A percentile compares a stretch with the other conserved stretches of the same genome.
These are phyloP conservation scores for Mesoligia furuncula DNA, from an alignment of 2,888 invertebrate species.

Conservation along the genomic window DNA sequence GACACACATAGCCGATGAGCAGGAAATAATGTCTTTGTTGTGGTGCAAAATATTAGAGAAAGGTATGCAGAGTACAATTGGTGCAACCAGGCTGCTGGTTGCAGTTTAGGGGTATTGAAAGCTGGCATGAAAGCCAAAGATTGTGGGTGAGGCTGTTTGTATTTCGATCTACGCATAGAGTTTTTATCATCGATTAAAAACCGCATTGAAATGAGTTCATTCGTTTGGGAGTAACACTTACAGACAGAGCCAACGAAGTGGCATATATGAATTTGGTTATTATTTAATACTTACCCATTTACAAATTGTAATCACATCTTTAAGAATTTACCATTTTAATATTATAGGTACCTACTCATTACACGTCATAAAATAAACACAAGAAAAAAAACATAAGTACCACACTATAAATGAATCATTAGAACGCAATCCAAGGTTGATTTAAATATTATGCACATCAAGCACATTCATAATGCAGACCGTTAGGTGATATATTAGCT, in stretches of 20 bases:
- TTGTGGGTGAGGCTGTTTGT: background rate
- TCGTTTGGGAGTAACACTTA: background rate
- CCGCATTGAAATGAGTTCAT: background rate
- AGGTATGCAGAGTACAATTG: background rate
- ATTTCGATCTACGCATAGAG: background rate
- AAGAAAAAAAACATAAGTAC: no score
- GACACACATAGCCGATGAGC: constrained; percentile 21
- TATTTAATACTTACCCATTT: background rate
- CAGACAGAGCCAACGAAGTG: background rate
- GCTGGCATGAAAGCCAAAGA: background rate
- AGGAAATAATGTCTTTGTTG: background rate
- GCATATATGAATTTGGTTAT: background rate
- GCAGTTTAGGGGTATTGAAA: background rate
- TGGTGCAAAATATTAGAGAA: background rate
- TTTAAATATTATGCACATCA: constrained; percentile 21
- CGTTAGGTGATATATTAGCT: background rate
- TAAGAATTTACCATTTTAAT: background rate
- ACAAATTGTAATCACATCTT: background rate
- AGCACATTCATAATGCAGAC: constrained; percentile 2
- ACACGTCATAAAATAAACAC: background rate
- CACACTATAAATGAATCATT: constrained; percentile 16
- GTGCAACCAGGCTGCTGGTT: background rate
- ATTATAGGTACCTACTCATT: background rate
- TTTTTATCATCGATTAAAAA: background rate
- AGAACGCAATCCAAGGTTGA: constrained; percentile 21